Evolutionary conservation across 1,140 invertebrate genomes (phyloP).

Genomic region (Aporrectodea caliginosa): DNA sequence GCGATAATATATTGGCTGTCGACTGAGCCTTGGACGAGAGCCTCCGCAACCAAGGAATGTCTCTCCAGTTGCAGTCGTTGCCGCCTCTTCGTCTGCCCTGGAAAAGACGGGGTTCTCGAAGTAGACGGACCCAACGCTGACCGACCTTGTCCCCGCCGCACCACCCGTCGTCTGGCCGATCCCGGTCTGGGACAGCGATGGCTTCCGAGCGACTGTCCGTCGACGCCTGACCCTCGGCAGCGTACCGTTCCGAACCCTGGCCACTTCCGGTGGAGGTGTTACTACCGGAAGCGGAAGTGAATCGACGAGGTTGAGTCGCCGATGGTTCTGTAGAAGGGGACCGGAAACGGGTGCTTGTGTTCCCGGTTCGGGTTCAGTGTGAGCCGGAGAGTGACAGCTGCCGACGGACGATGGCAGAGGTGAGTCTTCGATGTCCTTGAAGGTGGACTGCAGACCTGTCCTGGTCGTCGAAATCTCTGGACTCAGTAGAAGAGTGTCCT

Average conservation of each 20-base stretch:
- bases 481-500: not conserved
- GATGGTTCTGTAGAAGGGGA: no score
- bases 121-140: not conserved
- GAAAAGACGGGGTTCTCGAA: not conserved
- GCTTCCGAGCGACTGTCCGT: not conserved
- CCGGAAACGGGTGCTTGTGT: no score
- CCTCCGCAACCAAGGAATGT: not conserved
- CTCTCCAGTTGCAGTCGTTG: no score
- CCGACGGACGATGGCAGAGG: no score
- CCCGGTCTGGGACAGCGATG: not conserved
- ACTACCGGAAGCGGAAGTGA: no score
- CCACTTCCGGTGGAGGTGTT: no score
- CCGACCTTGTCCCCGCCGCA: not conserved
- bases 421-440: no score
- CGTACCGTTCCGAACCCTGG: not conserved
- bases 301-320: no score
- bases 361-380: no score
- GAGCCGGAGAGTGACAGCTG: no score
- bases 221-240: not conserved
- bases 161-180: not conserved
- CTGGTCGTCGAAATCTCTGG: not conserved
- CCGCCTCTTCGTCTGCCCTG: not conserved
- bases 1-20: not conserved
- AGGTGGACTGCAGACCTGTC: no score
- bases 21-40: not conserved